phyloP scores from a whole-genome alignment of 2,888 invertebrate species.

The Dicyrtomina minuta region DNA sequence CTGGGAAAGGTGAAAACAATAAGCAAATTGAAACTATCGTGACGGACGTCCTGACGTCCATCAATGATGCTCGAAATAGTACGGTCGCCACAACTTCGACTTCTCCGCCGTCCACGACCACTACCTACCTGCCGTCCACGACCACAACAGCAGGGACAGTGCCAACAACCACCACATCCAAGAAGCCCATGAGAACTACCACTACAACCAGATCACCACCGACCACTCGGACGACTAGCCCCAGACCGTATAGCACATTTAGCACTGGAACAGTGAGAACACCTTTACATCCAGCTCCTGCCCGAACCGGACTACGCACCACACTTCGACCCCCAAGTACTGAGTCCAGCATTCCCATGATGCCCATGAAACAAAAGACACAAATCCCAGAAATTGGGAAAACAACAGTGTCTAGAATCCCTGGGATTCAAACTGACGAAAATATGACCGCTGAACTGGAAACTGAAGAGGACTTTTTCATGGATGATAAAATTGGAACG shows the following conservation, averaged over 20 bases:
- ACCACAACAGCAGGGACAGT: slow-evolving; percentile 29
- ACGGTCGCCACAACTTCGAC: slow-evolving; percentile 19
- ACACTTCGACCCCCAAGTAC: slow-evolving; percentile 12
- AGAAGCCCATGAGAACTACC: slow-evolving; percentile 22
- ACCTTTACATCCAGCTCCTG: slow-evolving; percentile 5
- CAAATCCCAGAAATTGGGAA: slow-evolving; percentile 14
- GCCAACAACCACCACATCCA: slow-evolving; percentile 24
- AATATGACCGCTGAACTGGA: slow-evolving; percentile 31
- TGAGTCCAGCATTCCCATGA: not conserved
- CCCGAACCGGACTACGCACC: slow-evolving; percentile 16
- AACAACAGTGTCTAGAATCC: slow-evolving; percentile 17
- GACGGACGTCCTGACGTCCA: slow-evolving; percentile 48
- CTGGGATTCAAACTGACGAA: slow-evolving; percentile 43
- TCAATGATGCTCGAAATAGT: slow-evolving; percentile 44
- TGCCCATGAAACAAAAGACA: slow-evolving; percentile 9
- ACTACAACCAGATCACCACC: not conserved
- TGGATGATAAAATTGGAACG: slow-evolving; percentile 22
- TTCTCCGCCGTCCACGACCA: slow-evolving; percentile 21
- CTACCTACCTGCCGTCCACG: slow-evolving; percentile 4
- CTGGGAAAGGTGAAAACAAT: slow-evolving; percentile 40
- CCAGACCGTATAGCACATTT: not conserved
- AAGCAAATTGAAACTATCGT: slow-evolving; percentile 51
- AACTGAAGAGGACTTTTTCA: slow-evolving; percentile 33
- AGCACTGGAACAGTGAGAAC: not conserved
- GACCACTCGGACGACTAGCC: not conserved